Percentiles rank a stretch among this genome's conserved stretches.
Conservation (phyloP, 2,797 vertebrate genomes). For the Pyrocephalus nanus region DNA sequence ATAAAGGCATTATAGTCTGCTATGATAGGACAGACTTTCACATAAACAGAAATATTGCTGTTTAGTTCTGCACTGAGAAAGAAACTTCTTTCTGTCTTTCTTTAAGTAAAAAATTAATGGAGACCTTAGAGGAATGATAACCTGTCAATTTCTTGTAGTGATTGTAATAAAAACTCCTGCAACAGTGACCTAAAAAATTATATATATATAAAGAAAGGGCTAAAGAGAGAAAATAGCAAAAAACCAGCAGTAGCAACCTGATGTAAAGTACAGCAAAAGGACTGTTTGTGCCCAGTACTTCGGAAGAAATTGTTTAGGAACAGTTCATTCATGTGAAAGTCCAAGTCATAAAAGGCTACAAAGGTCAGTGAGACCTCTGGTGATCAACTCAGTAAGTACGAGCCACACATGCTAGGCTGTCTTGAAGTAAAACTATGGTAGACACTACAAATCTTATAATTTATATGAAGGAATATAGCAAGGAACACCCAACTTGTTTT, state of each 20-base stretch:
- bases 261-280: constrained; percentile 38
- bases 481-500: constrained; percentile 2
- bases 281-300: constrained; percentile 41
- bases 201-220: neutral
- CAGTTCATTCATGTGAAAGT: constrained; percentile 50
- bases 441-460: neutral
- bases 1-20: neutral
- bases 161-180: neutral
- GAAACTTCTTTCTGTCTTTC: neutral
- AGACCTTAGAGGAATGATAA: neutral
- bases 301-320: constrained; percentile 56
- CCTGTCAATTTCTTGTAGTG: neutral
- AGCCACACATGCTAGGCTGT: neutral
- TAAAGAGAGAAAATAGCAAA: neutral
- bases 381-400: constrained; percentile 42
- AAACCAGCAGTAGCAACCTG: neutral
- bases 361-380: constrained; percentile 73
- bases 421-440: neutral
- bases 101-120: neutral
- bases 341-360: constrained; percentile 24
- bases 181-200: neutral
- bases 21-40: neutral
- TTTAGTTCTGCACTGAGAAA: neutral
- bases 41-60: neutral
- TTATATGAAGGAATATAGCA: neutral